phyloP scores from a whole-genome alignment of 2,888 invertebrate genomes.

The Eulithis testata region DNA sequence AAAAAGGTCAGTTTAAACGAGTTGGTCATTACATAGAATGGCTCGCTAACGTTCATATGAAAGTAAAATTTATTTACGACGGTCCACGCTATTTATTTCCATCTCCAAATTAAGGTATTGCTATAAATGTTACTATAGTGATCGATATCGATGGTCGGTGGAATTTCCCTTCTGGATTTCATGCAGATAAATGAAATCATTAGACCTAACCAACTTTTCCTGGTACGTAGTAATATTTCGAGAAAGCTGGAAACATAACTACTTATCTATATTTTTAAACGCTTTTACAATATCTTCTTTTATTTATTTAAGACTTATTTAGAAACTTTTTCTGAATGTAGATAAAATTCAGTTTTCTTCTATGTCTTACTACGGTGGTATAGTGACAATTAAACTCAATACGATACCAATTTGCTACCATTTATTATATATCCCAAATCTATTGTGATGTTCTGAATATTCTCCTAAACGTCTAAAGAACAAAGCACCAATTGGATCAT shows the following conservation, averaged over 20 bases:
- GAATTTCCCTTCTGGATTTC: conserved; percentile 4
- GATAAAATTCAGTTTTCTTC: too few species aligned
- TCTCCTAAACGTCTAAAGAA: conserved; percentile 11
- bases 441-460: not conserved
- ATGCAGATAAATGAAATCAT: not conserved
- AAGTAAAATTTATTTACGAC: conserved; percentile 72
- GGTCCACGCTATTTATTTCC: conserved; percentile 39
- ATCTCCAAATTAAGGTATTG: conserved; percentile 34
- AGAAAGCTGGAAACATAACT: too few species aligned
- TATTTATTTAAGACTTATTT: too few species aligned
- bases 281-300: too few species aligned
- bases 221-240: too few species aligned
- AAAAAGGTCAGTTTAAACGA: conserved; percentile 71
- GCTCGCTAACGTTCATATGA: conserved; percentile 66
- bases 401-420: too few species aligned
- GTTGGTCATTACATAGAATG: conserved; percentile 71
- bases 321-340: too few species aligned
- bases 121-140: conserved; percentile 27
- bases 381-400: too few species aligned
- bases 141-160: conserved; percentile 19
- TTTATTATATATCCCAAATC: too few species aligned
- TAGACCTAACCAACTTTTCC: too few species aligned
- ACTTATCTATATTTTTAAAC: too few species aligned
- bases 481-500: conserved; percentile 3
- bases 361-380: too few species aligned